Evolutionary conservation across 2,888 invertebrate species (phyloP), one percentile per base, ranked within the genome.

Genomic region (Calameuta filiformis): DNA sequence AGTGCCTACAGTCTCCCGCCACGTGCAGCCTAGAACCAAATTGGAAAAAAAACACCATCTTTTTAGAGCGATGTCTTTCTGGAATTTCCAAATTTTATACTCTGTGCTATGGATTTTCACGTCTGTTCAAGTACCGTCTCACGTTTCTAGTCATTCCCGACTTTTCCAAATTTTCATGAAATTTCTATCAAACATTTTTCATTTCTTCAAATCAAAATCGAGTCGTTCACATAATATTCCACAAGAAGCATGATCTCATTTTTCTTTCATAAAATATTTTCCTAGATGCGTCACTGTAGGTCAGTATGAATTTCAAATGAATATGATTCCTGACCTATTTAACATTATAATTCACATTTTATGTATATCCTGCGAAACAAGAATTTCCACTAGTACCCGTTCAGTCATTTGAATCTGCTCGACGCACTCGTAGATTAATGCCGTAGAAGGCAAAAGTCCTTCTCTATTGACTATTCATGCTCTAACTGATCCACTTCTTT

Each of bases 1-100:
- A 90, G 96, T 95, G 91, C 95, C 94, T 91, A 94, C 94, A 89
- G 94, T 95, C 91, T 94, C 91, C 89, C 93, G 93, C 93, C 93
- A 93, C 89, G 93, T 92, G 90, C 93, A 93, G 91, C 93, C 94
- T 94, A 93, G 90, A 93, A 93, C 90, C 91, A 92, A 92, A 86
- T 84, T 85, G 86, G 87, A 87, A 89, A 87, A 35, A 56, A 56
- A 37, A 56, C 77, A 81, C 80, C 82, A 82, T 80, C 82, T 84
- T 79, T 81, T 81, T 83, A 75, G 71, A 69, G 74, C 74, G 35
- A 74, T n/a, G 34, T 71, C 71, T 74, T 74, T 74, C 74, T 30
- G 34, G n/a, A 34, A 74, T n/a, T 74, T 33, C 74, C 34, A 74
- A 23, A 31, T 68, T 81, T 76, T 81, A 78, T 85, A 84, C 81